phyloP scores from a whole-genome alignment of 2,888 invertebrate genomes.

The Glyphotaelius pellucidus region DNA sequence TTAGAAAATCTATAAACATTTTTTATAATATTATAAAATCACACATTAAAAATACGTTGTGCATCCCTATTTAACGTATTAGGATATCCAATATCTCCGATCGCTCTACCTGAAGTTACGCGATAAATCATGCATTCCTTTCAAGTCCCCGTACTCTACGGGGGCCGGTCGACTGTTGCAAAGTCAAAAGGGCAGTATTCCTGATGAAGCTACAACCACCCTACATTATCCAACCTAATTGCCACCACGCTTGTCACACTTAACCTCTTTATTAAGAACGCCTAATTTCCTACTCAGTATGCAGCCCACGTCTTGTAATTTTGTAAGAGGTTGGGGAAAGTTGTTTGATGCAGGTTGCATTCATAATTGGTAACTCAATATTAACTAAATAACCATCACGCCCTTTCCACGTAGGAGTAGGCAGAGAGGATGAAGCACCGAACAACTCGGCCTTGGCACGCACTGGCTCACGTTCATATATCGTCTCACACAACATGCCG shows the following conservation, averaged over 20 bases:
- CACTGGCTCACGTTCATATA: too few relatives aligned
- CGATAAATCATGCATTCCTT: constrained; percentile 42
- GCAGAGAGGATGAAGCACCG: too few relatives aligned
- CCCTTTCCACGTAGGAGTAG: too few relatives aligned
- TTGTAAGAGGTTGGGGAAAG: background rate
- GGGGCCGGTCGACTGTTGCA: constrained; percentile 6
- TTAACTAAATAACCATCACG: too few relatives aligned
- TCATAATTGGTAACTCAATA: background rate
- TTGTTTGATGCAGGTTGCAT: background rate
- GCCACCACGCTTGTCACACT: constrained; percentile 8
- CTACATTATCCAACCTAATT: background rate
- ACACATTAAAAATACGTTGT: background rate
- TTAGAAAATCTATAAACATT: too few relatives aligned
- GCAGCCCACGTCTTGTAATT: constrained; percentile 6
- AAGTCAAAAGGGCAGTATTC: background rate
- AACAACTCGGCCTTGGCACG: too few relatives aligned
- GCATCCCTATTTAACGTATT: background rate
- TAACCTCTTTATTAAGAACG: constrained; percentile 1
- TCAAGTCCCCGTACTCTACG: constrained; percentile 21
- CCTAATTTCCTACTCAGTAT: constrained; percentile 43
- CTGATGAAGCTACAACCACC: constrained; percentile 36
- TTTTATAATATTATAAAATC: background rate
- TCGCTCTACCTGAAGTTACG: constrained; percentile 33
- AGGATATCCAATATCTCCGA: constrained; percentile 29
- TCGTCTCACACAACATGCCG: too few relatives aligned